Percentiles rank a stretch among this genome's conserved stretches.
These are phyloP conservation scores for Thymelicus lineola DNA, from an alignment of 2,888 invertebrate species.

Conservation along the genomic window DNA sequence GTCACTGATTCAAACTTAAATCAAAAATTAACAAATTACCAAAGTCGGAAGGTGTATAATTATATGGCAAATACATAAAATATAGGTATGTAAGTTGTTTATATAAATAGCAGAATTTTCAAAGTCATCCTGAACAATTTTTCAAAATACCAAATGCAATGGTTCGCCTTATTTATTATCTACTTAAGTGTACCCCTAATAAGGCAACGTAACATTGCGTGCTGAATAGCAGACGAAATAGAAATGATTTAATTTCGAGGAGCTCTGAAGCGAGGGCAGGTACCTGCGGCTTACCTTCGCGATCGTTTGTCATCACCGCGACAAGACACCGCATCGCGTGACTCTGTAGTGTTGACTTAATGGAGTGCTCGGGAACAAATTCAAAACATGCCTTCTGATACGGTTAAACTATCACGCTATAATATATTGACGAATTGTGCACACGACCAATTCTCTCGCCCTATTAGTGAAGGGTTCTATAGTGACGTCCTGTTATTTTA, in stretches of 20 bases:
- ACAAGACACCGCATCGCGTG: constrained; percentile 64
- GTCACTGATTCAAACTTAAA: too few relatives aligned
- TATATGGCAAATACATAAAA: too few relatives aligned
- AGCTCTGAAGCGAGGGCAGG: constrained; percentile 60
- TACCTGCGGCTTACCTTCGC: constrained; percentile 46
- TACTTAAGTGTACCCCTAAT: constrained; percentile 48
- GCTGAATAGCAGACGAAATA: constrained; percentile 70
- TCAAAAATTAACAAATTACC: too few relatives aligned
- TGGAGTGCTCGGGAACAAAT: constrained; percentile 68
- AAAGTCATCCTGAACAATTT: constrained; percentile 34
- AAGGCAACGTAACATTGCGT: constrained; percentile 67
- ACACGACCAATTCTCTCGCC: constrained; percentile 13
- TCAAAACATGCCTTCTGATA: constrained; percentile 55
- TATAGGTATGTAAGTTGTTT: too few relatives aligned
- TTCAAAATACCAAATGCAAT: background rate
- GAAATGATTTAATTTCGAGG: constrained; percentile 81
- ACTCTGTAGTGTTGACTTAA: constrained; percentile 75
- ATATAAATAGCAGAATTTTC: background rate
- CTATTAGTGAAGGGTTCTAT: constrained; percentile 1
- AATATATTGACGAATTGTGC: constrained; percentile 21
- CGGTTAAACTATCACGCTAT: constrained; percentile 25
- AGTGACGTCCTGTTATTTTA: background rate
- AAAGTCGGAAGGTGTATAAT: too few relatives aligned
- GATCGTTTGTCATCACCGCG: constrained; percentile 60
- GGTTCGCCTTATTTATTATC: background rate